Conservation (phyloP, 2,888 invertebrate genomes). For the Ernsta delagoae region DNA sequence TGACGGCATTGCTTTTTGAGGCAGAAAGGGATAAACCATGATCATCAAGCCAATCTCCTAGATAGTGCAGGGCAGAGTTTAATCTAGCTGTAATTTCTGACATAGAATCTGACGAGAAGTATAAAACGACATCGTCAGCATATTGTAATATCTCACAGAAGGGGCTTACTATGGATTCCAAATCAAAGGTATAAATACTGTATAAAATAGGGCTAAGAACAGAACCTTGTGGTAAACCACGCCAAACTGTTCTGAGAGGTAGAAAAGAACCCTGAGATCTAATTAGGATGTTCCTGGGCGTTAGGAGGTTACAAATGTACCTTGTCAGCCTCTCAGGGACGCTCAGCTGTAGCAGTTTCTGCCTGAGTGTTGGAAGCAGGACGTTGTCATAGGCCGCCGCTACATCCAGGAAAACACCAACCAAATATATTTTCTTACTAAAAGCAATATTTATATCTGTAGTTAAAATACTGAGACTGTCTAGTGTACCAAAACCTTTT, state of each 20-base stretch:
- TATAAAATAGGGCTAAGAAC: conserved; percentile 43
- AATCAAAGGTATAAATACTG: conserved; percentile 40
- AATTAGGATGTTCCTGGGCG: too few species aligned
- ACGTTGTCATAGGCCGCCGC: conserved; percentile 34
- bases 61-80: neutral
- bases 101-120: conserved; percentile 1
- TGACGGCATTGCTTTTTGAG: neutral
- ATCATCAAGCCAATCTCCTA: neutral
- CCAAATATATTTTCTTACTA: conserved; percentile 9
- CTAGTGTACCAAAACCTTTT: conserved; percentile 33
- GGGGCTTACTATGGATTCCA: conserved; percentile 13
- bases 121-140: conserved; percentile 40
- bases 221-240: conserved; percentile 44
- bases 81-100: neutral
- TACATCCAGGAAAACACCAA: conserved; percentile 33
- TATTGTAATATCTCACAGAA: conserved; percentile 41
- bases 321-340: conserved; percentile 42
- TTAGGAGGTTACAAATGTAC: conserved; percentile 38
- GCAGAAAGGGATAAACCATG: conserved; percentile 1
- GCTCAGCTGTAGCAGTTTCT: conserved; percentile 38
- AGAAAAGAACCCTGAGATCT: neutral
- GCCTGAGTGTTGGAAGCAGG: conserved; percentile 7
- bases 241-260: conserved; percentile 37
- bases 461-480: conserved; percentile 29
- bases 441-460: conserved; percentile 31